Evolutionary conservation across 1,140 invertebrate genomes (phyloP).

Genomic region (Artemia franciscana): DNA sequence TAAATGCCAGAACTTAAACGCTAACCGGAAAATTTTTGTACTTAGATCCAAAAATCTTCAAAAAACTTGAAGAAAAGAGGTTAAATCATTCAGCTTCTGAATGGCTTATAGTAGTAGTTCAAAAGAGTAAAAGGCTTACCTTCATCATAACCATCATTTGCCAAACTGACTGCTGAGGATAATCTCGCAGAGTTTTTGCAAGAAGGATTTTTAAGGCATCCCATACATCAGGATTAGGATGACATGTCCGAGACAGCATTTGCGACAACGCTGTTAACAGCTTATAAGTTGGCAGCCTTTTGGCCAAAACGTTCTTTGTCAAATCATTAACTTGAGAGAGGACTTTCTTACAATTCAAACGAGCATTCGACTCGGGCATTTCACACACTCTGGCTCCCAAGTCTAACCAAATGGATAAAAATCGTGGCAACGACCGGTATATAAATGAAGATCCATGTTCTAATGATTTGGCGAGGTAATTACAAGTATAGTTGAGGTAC

Average conservation of each 20-base stretch:
- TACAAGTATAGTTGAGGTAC: conserved; percentile 14
- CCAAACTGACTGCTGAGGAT: conserved; percentile 82
- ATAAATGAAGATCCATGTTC: conserved; percentile 63
- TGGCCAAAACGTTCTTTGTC: not conserved
- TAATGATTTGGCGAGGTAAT: conserved; percentile 49
- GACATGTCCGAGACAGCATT: conserved; percentile 74
- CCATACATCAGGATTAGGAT: conserved; percentile 44
- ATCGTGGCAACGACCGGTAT: conserved; percentile 78
- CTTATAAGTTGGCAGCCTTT: conserved; percentile 44
- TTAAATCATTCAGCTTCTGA: too few relatives aligned
- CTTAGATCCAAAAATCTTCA: too few relatives aligned
- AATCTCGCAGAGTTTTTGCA: conserved; percentile 45
- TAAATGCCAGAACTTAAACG: too few relatives aligned
- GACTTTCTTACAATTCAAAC: not conserved
- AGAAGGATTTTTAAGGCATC: conserved; percentile 48
- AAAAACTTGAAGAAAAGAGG: too few relatives aligned
- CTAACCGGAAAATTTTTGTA: too few relatives aligned
- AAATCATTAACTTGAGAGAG: conserved; percentile 6
- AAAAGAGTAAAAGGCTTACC: conserved; percentile 20
- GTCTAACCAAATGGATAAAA: conserved; percentile 77
- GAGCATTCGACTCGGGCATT: conserved; percentile 8
- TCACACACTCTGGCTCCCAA: conserved; percentile 23
- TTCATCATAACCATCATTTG: conserved; percentile 48
- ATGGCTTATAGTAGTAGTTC: too few relatives aligned
- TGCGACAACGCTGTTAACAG: conserved; percentile 84